Base-by-base conservation (phyloP, 2,113 vertebrate species). In the Psophia crepitans region DNA sequence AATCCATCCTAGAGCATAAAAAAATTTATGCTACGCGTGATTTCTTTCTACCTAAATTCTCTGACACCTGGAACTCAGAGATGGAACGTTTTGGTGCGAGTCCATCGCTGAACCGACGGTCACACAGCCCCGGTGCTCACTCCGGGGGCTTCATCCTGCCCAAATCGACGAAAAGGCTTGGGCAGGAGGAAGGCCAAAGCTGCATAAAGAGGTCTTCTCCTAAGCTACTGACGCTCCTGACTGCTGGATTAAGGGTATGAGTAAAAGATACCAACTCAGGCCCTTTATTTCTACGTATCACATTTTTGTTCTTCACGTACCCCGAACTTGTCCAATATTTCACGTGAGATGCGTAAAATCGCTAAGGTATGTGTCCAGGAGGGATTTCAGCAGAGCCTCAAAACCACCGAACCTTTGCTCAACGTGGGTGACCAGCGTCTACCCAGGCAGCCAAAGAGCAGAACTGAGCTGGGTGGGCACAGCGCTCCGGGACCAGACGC, bases 41-140 rank as follows among this genome's bases (percentile, higher is more conserved):
- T 60, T 90, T 94, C 88, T 74, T 79, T 61, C 76, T 73, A 33
- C 68, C 75, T 87, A 46, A 77, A 84, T 71, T 64, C 89, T 54
- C 43, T 17, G 48, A 78, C 32, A 61, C 61, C 64, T 21, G 43
- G 9, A 94, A 77, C n/a, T 81, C 21, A 2, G 56, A 48, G 87
- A 30, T 1, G 35, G 57, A 80, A 54, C 19, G 28, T 23, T 76
- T 7, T 37, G 30, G 35, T 54, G 32, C 0, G 4, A 71, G 78
- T 4, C 17, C 24, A 4, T 11, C 7, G 56, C 66, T 61, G 22
- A 68, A 17, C 1, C 8, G 39, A 54, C 32, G 4, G 33, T 12
- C 43, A 6, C 0, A 7, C 1, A 26, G 27, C 35, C 10, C 32
- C 44, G 3, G 30, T 3, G 6, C 48, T 15, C 11, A 3, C 35